A percentile compares a stretch with the other conserved stretches of the same genome.
phyloP scores from a whole-genome alignment of 1,140 invertebrate genomes.

The Drosophila mojavensis region DNA sequence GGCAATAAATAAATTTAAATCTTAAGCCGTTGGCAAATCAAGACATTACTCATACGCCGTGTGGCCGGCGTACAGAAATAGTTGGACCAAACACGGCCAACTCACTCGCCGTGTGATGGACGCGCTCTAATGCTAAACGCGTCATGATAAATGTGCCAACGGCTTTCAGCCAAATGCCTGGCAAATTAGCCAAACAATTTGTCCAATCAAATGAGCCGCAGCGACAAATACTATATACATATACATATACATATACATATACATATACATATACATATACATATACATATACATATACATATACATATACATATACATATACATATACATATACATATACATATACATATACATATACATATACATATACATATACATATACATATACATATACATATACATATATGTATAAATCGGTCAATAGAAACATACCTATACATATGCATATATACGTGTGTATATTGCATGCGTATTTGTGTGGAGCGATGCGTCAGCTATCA shows the following conservation, averaged over 20 bases:
- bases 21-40: conserved; percentile 76
- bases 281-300: too few relatives aligned
- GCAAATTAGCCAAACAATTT: conserved; percentile 74
- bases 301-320: too few relatives aligned
- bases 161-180: conserved; percentile 65
- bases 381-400: conserved; percentile 4
- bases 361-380: too few relatives aligned
- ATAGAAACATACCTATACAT: neutral
- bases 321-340: too few relatives aligned
- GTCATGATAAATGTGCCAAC: conserved; percentile 68
- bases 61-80: conserved; percentile 60
- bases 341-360: too few relatives aligned
- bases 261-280: too few relatives aligned
- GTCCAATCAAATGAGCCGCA: conserved; percentile 52
- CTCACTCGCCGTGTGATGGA: conserved; percentile 23
- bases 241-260: too few relatives aligned
- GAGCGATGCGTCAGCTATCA: conserved; percentile 38
- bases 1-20: conserved; percentile 74
- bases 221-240: conserved; percentile 10
- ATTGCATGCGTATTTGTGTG: too few relatives aligned
- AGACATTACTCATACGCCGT: conserved; percentile 78
- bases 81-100: conserved; percentile 5
- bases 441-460: too few relatives aligned
- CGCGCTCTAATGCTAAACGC: conserved; percentile 44
- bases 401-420: neutral